These are phyloP conservation scores for Noctilio leporinus DNA, from an alignment of 2,113 vertebrate genomes.

Conservation along the genomic window DNA sequence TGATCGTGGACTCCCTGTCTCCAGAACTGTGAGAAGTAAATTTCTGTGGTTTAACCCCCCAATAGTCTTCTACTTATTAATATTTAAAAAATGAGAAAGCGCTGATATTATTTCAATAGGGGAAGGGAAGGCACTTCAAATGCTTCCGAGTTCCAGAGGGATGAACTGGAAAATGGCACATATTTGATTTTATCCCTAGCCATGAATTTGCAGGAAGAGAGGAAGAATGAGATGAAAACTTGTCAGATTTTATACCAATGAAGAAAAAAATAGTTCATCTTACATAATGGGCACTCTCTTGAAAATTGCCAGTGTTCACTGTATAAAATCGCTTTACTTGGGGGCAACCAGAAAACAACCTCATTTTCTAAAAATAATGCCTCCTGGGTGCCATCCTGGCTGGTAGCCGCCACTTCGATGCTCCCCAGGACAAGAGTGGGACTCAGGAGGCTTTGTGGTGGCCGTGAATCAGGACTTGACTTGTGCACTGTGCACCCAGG, in stretches of 20 bases:
- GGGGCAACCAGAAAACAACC: neutral
- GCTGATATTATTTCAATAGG: neutral
- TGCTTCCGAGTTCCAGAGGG: neutral
- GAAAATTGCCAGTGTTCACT: neutral
- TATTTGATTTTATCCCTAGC: neutral
- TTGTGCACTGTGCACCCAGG: neutral
- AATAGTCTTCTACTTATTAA: conserved; percentile 22
- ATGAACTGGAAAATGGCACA: neutral
- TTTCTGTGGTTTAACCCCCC: neutral
- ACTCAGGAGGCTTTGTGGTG: neutral
- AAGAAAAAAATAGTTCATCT: neutral
- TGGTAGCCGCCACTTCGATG: neutral
- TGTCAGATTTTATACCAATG: neutral
- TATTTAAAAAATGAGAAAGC: neutral
- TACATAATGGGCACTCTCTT: neutral
- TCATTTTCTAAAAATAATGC: neutral
- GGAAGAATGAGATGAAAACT: conserved; percentile 30
- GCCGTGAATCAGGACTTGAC: neutral
- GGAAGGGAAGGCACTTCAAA: neutral
- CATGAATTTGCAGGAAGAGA: conserved; percentile 28
- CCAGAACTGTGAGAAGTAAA: neutral
- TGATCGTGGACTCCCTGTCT: neutral
- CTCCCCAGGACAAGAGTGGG: neutral
- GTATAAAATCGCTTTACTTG: neutral
- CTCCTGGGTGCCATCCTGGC: rapidly evolving